A percentile compares a stretch with the other conserved stretches of the same genome.
These are phyloP conservation scores for Macrophya annulata DNA, from an alignment of 2,888 invertebrate genomes.

Conservation along the genomic window DNA sequence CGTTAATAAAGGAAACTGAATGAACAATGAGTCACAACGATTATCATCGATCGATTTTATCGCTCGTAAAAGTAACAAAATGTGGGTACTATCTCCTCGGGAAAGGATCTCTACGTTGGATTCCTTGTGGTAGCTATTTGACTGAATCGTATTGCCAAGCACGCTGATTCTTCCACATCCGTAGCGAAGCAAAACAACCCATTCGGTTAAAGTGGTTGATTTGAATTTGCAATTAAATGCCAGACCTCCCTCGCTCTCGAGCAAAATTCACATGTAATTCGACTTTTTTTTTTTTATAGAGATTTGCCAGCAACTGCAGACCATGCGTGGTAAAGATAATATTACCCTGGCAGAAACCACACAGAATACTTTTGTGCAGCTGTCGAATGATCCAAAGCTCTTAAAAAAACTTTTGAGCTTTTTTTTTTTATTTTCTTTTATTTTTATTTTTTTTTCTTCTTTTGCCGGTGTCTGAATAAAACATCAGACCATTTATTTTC, in stretches of 20 bases:
- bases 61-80: background rate
- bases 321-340: constrained; percentile 40
- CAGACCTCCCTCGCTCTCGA: background rate
- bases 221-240: constrained; percentile 42
- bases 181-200: constrained; percentile 24
- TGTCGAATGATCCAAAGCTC: constrained; percentile 39
- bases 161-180: constrained; percentile 32
- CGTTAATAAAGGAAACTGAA: background rate
- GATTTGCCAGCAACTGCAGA: background rate
- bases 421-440: no score
- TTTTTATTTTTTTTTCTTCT: background rate
- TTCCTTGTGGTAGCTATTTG: background rate
- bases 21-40: background rate
- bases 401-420: constrained; percentile 33
- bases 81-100: background rate
- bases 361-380: constrained; percentile 38
- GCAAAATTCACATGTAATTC: background rate
- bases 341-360: constrained; percentile 23
- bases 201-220: constrained; percentile 32
- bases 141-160: background rate
- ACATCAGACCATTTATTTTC: constrained; percentile 9
- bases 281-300: background rate
- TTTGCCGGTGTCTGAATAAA: constrained; percentile 30
- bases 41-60: constrained; percentile 27
- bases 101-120: background rate